Evolutionary conservation across 2,113 vertebrate genomes (phyloP).

Genomic region (Redunca redunca): DNA sequence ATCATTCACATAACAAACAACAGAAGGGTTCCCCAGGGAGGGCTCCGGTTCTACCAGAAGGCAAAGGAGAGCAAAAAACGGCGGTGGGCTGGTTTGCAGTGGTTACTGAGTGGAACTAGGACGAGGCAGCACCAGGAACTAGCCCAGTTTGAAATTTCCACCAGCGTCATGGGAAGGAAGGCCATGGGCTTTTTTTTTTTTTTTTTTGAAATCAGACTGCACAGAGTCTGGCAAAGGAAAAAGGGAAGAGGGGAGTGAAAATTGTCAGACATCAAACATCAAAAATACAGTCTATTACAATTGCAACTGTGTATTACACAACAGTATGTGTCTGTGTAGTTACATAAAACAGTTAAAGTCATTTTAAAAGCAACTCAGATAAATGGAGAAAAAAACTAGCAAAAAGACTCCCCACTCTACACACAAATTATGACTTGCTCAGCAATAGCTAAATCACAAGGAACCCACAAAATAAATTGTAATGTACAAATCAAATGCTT

Average conservation of each 20-base stretch:
- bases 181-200: not conserved
- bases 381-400: not conserved
- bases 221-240: not conserved
- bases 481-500: not conserved
- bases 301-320: not conserved
- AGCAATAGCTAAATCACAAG: not conserved
- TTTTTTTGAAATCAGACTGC: not conserved
- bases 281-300: not conserved
- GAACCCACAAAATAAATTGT: not conserved
- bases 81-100: not conserved
- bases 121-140: fast-evolving
- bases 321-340: not conserved
- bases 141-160: not conserved
- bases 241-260: not conserved
- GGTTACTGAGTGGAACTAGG: not conserved
- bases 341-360: not conserved
- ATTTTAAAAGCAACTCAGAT: not conserved
- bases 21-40: not conserved
- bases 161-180: not conserved
- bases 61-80: not conserved
- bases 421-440: not conserved
- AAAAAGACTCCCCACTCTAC: not conserved
- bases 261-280: not conserved
- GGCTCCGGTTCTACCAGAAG: not conserved
- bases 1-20: not conserved